Evolutionary conservation across 2,113 vertebrate genomes (phyloP).

Genomic region (Rutilus rutilus): DNA sequence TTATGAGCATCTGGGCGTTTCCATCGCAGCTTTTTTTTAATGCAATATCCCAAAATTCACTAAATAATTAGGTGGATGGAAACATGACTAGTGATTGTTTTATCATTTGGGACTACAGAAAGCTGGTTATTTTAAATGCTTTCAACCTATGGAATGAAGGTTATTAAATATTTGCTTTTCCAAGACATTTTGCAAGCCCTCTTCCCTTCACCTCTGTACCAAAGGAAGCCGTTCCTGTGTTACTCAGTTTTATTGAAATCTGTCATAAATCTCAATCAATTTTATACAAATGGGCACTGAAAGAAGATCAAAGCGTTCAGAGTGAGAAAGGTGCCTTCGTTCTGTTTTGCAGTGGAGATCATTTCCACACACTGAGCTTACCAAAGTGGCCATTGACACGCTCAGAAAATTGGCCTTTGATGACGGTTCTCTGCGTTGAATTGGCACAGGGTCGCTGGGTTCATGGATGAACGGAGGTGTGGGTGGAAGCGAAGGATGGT

Average conservation of each 20-base stretch:
- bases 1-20: no score
- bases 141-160: neutral
- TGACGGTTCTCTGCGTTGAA: conserved; percentile 59
- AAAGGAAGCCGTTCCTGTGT: neutral
- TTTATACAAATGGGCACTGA: neutral
- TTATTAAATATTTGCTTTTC: neutral
- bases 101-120: neutral
- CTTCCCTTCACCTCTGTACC: neutral
- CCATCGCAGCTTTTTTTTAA: no score
- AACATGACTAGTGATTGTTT: neutral
- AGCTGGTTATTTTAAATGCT: neutral
- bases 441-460: conserved; percentile 56
- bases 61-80: no score
- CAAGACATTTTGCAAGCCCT: neutral
- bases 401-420: conserved; percentile 63
- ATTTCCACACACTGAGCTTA: conserved; percentile 21
- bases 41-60: no score
- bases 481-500: conserved; percentile 47
- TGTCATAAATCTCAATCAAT: neutral
- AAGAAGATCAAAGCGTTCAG: neutral
- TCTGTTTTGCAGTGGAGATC: conserved; percentile 10
- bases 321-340: neutral
- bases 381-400: conserved; percentile 60
- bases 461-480: conserved; percentile 57
- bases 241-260: neutral